Percentiles rank a stretch among this genome's conserved stretches.
These are phyloP conservation scores for Melanotaenia duboulayi DNA, from an alignment of 2,113 vertebrate species.

Conservation along the genomic window DNA sequence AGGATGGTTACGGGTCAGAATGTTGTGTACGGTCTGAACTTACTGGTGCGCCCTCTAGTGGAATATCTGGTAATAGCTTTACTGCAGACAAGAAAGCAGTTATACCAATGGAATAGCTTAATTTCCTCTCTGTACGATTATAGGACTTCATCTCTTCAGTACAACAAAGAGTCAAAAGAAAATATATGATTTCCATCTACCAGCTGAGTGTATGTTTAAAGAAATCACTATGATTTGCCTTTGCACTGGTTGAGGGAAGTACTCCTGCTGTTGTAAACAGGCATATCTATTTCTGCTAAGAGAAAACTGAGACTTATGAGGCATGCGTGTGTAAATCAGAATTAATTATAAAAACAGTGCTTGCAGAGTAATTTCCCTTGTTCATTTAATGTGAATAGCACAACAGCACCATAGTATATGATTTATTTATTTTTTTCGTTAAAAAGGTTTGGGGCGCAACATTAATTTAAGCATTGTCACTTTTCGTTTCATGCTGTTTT, in stretches of 20 bases:
- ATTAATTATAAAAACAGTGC: slow-evolving; percentile 22
- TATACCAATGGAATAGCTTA: no score
- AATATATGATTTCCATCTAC: background rate
- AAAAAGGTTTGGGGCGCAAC: slow-evolving; percentile 19
- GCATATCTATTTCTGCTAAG: slow-evolving; percentile 12
- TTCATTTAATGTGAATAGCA: slow-evolving; percentile 8
- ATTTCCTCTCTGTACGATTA: no score
- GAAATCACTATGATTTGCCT: background rate
- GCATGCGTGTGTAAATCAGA: slow-evolving; percentile 16
- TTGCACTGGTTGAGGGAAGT: background rate
- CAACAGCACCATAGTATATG: slow-evolving; percentile 6
- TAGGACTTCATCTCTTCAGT: no score
- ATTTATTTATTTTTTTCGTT: slow-evolving; percentile 32
- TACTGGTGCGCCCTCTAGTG: no score
- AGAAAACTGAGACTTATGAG: background rate
- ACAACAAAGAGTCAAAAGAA: background rate
- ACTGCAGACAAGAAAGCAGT: no score
- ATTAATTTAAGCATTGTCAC: slow-evolving; percentile 28
- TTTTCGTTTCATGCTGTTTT: slow-evolving; percentile 37
- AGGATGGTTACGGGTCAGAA: no score
- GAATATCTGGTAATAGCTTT: no score
- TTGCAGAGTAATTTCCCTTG: background rate
- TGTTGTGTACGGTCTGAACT: no score
- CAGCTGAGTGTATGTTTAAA: no score
- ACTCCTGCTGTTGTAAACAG: no score